Percentiles rank a stretch among this genome's conserved stretches.
Conservation (phyloP, 2,888 invertebrate species). For the Esperia sulphurella region DNA sequence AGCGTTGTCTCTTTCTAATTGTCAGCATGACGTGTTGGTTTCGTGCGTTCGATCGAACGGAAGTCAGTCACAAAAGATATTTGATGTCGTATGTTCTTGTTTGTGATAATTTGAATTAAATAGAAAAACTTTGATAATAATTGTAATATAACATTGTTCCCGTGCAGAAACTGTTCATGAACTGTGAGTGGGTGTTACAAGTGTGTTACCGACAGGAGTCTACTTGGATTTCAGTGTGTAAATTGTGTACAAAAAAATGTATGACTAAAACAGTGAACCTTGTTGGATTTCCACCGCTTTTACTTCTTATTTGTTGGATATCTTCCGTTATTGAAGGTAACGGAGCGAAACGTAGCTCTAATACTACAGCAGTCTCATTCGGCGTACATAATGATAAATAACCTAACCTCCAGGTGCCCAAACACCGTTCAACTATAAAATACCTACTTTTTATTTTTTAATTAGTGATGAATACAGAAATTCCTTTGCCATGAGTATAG, state of each 20-base stretch:
- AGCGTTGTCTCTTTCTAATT: conserved; percentile 38
- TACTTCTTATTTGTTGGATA: conserved; percentile 47
- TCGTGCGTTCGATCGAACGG: conserved; percentile 42
- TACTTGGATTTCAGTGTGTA: conserved; percentile 31
- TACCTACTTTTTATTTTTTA: not conserved
- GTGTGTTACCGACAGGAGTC: conserved; percentile 22
- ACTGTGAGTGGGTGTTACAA: conserved; percentile 22
- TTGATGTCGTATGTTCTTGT: conserved; percentile 48
- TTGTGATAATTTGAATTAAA: conserved; percentile 38
- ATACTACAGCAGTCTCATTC: conserved; percentile 43
- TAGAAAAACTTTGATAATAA: conserved; percentile 29
- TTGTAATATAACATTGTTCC: conserved; percentile 31
- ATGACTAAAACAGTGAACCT: conserved; percentile 30
- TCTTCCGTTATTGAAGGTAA: conserved; percentile 53
- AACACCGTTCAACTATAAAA: not conserved
- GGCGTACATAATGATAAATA: not conserved
- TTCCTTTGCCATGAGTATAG: not conserved
- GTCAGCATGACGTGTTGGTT: conserved; percentile 64
- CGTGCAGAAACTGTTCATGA: conserved; percentile 11
- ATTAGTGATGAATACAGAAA: not conserved
- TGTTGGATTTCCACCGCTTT: conserved; percentile 50
- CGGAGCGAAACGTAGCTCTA: conserved; percentile 44
- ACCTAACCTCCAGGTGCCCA: not conserved
- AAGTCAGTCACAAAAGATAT: conserved; percentile 69
- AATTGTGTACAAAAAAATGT: conserved; percentile 23